A percentile compares a stretch with the other conserved stretches of the same genome.
Conservation (phyloP, 2,113 vertebrate species). For the Sander vitreus region DNA sequence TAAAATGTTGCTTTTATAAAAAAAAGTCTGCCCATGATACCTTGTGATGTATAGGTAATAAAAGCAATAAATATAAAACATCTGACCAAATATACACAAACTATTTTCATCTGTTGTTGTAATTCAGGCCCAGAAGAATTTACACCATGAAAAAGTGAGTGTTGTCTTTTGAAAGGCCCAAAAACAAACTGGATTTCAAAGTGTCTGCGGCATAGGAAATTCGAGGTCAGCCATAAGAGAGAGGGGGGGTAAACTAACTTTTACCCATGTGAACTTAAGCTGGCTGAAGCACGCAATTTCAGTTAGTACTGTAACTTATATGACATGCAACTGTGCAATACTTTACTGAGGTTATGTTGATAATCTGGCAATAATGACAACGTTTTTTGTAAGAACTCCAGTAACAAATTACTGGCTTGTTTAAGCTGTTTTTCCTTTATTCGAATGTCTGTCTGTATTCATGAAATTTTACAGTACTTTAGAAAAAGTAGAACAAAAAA, state of each 20-base stretch:
- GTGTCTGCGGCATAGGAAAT: constrained; percentile 71
- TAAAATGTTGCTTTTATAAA: constrained; percentile 56
- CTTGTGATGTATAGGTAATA: constrained; percentile 58
- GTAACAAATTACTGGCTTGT: background rate
- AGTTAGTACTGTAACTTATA: background rate
- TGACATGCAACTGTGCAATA: background rate
- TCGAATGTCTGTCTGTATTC: background rate
- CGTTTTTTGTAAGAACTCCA: background rate
- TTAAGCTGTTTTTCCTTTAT: background rate
- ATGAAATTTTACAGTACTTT: background rate
- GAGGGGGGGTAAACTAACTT: constrained; percentile 50
- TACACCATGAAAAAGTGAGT: constrained; percentile 52
- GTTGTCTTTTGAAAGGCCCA: constrained; percentile 66
- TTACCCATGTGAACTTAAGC: constrained; percentile 48
- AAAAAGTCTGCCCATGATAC: constrained; percentile 34
- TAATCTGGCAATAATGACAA: background rate
- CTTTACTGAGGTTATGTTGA: background rate
- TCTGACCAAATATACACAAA: constrained; percentile 65
- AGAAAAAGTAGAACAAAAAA: background rate
- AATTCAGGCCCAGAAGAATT: constrained; percentile 55
- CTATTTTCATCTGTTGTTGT: constrained; percentile 65
- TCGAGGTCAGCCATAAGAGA: constrained; percentile 53
- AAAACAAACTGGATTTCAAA: constrained; percentile 79
- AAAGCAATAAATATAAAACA: constrained; percentile 60
- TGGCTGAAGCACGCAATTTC: constrained; percentile 18